phyloP scores from a whole-genome alignment of 2,113 vertebrate species.

The Sapajus apella region DNA sequence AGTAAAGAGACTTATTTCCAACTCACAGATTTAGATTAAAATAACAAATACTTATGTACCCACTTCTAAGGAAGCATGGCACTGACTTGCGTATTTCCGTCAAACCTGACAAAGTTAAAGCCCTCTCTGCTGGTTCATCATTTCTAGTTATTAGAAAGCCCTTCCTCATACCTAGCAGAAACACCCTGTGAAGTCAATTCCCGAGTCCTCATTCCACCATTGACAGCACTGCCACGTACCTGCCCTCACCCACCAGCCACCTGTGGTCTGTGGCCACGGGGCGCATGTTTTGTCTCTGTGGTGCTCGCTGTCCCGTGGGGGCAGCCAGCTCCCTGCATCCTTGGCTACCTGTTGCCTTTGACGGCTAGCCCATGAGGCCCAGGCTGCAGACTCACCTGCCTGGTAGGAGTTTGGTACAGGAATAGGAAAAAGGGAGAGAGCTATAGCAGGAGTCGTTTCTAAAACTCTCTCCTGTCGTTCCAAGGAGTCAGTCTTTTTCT shows the following conservation, averaged over 20 bases:
- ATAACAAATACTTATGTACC: not conserved
- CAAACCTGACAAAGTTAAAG: not conserved
- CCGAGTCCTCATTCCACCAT: not conserved
- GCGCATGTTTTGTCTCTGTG: not conserved
- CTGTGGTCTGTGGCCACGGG: not conserved
- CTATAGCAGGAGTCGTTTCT: not conserved
- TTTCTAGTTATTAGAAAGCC: not conserved
- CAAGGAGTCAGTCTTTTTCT: not conserved
- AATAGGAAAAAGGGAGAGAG: not conserved
- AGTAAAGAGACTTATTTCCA: not conserved
- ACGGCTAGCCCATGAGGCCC: not conserved
- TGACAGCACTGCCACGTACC: not conserved
- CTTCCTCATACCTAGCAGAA: not conserved
- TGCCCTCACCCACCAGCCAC: not conserved
- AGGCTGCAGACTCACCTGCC: not conserved
- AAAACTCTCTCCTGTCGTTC: not conserved
- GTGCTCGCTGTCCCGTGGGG: accelerated
- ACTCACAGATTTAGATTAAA: not conserved
- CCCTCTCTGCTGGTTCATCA: not conserved
- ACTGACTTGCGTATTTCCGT: not conserved
- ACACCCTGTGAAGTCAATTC: not conserved
- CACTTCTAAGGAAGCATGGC: too few relatives aligned
- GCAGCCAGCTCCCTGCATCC: not conserved
- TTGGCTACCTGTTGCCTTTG: not conserved
- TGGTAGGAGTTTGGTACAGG: not conserved